These are phyloP conservation scores for Cordylochernes scorpioides DNA, from an alignment of 2,888 invertebrate genomes.

Conservation along the genomic window DNA sequence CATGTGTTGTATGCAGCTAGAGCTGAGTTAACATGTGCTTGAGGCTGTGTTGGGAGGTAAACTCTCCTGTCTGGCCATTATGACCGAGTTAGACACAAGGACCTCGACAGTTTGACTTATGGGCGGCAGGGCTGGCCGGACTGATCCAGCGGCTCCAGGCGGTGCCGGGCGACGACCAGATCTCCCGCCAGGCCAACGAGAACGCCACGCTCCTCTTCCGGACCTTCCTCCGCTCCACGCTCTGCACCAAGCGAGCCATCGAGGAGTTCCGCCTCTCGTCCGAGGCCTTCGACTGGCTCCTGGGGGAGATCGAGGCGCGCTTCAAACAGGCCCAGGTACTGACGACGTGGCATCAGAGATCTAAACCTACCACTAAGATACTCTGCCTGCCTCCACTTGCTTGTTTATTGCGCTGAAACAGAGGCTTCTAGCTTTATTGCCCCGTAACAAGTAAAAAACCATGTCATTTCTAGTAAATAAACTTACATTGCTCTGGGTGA, in stretches of 20 bases:
- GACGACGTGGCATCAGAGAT: background rate
- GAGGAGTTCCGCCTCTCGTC: constrained; percentile 77
- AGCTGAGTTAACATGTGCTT: too few relatives aligned
- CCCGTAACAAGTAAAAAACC: too few relatives aligned
- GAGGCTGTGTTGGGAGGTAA: too few relatives aligned
- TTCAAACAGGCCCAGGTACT: constrained; percentile 81
- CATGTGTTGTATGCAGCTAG: too few relatives aligned
- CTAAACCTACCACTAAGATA: background rate
- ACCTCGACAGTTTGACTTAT: too few relatives aligned
- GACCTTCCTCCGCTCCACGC: constrained; percentile 68
- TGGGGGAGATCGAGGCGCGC: constrained; percentile 93
- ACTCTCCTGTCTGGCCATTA: too few relatives aligned
- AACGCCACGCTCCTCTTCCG: constrained; percentile 94
- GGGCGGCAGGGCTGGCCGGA: constrained; percentile 64
- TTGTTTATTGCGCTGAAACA: too few relatives aligned
- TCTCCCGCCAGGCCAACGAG: constrained; percentile 88
- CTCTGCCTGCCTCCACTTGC: too few relatives aligned
- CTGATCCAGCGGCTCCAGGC: constrained; percentile 67
- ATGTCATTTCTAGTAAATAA: too few relatives aligned
- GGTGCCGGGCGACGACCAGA: constrained; percentile 72
- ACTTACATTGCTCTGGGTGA: too few relatives aligned
- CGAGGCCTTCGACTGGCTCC: constrained; percentile 97
- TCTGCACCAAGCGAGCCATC: constrained; percentile 83
- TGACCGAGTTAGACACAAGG: too few relatives aligned
- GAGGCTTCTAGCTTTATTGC: too few relatives aligned